Evolutionary conservation across 2,113 vertebrate species (phyloP).

Genomic region (Sinocyclocheilus maitianheensis): DNA sequence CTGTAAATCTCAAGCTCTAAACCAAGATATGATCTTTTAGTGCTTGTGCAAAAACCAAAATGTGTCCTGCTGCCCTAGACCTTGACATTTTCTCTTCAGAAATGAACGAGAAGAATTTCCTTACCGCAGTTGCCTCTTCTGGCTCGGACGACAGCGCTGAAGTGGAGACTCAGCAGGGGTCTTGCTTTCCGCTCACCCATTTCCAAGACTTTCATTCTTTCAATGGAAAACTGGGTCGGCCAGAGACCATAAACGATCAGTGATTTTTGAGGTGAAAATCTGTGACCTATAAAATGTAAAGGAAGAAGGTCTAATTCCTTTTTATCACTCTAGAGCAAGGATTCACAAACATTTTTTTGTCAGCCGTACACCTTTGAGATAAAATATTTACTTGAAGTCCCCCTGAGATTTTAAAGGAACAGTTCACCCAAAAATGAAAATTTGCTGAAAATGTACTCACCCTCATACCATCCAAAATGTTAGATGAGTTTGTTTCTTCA

Average conservation of each 20-base stretch:
- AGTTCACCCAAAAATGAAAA: background rate
- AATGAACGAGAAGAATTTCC: background rate
- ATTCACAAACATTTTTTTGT: no score
- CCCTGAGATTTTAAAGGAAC: background rate
- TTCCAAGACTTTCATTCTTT: slow-evolving; percentile 6
- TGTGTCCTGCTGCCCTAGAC: background rate
- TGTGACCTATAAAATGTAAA: slow-evolving; percentile 9
- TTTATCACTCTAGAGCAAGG: background rate
- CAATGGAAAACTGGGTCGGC: slow-evolving; percentile 7
- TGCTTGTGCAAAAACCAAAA: background rate
- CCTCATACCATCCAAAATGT: background rate
- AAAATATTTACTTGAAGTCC: no score
- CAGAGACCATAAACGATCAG: slow-evolving; percentile 25
- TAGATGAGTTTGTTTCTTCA: background rate
- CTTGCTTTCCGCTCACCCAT: background rate
- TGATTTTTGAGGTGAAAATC: slow-evolving; percentile 24
- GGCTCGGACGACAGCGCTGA: background rate
- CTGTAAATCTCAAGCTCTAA: background rate
- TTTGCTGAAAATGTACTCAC: background rate
- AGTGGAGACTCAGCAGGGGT: background rate
- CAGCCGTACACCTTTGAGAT: no score
- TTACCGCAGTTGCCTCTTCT: background rate
- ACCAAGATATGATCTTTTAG: slow-evolving; percentile 8
- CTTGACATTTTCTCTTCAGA: background rate
- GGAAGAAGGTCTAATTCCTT: background rate